A percentile compares a stretch with the other conserved stretches of the same genome.
These are phyloP conservation scores for Scarus forsteni DNA, from an alignment of 2,797 vertebrate species.

Conservation along the genomic window DNA sequence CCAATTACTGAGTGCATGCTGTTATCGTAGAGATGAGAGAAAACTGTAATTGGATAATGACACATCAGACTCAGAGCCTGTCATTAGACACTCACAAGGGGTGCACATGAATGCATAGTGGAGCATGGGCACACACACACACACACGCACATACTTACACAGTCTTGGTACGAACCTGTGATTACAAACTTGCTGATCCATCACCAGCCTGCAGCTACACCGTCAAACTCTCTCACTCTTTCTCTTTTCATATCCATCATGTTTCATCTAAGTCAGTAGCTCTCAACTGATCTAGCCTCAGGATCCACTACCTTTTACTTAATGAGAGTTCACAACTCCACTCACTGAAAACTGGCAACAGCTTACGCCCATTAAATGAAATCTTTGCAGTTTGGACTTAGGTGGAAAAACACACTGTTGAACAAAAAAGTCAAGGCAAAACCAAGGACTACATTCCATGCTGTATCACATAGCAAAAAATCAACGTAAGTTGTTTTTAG, in stretches of 20 bases:
- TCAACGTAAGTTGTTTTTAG: too few species aligned
- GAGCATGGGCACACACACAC: neutral
- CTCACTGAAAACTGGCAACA: too few species aligned
- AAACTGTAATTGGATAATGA: constrained; percentile 84
- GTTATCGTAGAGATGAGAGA: constrained; percentile 80
- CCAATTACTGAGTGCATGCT: constrained; percentile 70
- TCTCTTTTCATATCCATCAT: neutral
- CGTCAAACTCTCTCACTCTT: constrained; percentile 47
- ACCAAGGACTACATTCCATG: too few species aligned
- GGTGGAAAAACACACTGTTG: too few species aligned
- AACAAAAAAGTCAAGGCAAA: too few species aligned
- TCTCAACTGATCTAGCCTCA: too few species aligned
- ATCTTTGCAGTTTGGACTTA: too few species aligned
- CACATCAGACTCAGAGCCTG: constrained; percentile 73
- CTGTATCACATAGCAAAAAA: too few species aligned
- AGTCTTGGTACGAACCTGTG: constrained; percentile 63
- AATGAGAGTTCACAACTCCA: too few species aligned
- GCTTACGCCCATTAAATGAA: too few species aligned
- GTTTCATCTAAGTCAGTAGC: neutral
- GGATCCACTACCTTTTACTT: too few species aligned
- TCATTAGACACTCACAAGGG: constrained; percentile 73
- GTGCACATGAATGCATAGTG: constrained; percentile 20
- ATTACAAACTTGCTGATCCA: constrained; percentile 76
- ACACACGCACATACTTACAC: constrained; percentile 17
- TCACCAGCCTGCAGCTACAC: constrained; percentile 57